These are phyloP conservation scores for Trididemnum clinides DNA, from an alignment of 23 tunicate species.

Conservation along the genomic window DNA sequence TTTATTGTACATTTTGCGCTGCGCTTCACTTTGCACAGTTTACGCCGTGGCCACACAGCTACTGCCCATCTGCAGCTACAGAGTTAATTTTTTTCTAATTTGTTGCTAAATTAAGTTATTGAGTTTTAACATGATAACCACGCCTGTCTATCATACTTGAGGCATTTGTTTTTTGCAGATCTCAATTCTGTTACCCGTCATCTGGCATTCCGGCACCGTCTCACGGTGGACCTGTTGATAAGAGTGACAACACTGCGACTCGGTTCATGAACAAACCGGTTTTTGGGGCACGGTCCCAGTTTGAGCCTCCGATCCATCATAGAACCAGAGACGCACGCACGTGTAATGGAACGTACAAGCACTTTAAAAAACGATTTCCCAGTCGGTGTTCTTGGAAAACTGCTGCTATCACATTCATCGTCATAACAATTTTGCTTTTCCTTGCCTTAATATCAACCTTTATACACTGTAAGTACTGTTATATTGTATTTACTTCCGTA, in stretches of 20 bases:
- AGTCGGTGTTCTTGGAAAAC: constrained; percentile 67
- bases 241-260: constrained; percentile 42
- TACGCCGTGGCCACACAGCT: no score
- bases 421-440: constrained; percentile 44
- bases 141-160: background rate
- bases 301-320: constrained; percentile 6
- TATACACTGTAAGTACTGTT: no score
- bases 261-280: constrained; percentile 72
- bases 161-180: background rate
- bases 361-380: constrained; percentile 19
- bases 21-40: no score
- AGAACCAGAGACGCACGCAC: constrained; percentile 28
- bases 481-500: no score
- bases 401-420: constrained; percentile 40
- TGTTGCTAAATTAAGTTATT: no score
- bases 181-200: background rate
- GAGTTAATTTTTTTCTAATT: no score
- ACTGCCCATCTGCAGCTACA: no score
- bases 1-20: no score
- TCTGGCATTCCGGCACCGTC: background rate
- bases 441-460: constrained; percentile 65
- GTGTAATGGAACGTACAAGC: constrained; percentile 41
- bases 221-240: background rate
- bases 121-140: no score
- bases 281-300: constrained; percentile 30